Evolutionary conservation across 2,888 invertebrate species (phyloP).

Genomic region (Thecophora atra): DNA sequence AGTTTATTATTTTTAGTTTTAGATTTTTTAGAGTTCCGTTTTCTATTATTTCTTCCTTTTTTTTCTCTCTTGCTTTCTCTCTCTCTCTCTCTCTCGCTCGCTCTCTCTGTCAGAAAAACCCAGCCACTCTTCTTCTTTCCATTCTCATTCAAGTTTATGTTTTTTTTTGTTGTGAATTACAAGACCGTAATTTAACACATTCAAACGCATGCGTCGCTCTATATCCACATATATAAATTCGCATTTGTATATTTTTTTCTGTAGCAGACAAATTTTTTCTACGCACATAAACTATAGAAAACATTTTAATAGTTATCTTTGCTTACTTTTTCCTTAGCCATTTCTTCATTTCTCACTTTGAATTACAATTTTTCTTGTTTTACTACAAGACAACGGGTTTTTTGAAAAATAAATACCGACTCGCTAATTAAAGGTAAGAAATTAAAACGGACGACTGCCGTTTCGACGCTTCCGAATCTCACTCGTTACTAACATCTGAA

Average conservation of each 20-base stretch:
- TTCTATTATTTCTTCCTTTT: background rate
- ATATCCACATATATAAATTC: constrained; percentile 26
- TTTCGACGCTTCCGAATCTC: constrained; percentile 12
- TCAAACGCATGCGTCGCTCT: constrained; percentile 29
- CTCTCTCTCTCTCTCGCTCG: background rate
- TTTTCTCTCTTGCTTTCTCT: background rate
- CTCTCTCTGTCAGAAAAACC: too few species aligned
- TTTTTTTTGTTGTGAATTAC: constrained; percentile 11
- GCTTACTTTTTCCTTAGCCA: background rate
- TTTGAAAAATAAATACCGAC: background rate
- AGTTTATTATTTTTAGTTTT: too few species aligned
- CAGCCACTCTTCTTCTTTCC: background rate
- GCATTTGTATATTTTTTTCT: constrained; percentile 31
- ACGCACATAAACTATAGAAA: background rate
- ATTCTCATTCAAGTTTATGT: background rate
- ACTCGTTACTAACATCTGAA: constrained; percentile 28
- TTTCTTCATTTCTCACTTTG: background rate
- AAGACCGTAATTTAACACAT: constrained; percentile 16
- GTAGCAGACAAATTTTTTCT: too few species aligned
- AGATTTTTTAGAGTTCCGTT: background rate
- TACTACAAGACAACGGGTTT: background rate
- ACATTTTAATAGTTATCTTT: background rate
- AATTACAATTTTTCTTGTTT: constrained; percentile 19
- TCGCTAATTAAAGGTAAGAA: background rate
- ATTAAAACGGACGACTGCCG: background rate